Evolutionary conservation across 2,888 invertebrate species (phyloP).

Genomic region (Oligia strigilis): DNA sequence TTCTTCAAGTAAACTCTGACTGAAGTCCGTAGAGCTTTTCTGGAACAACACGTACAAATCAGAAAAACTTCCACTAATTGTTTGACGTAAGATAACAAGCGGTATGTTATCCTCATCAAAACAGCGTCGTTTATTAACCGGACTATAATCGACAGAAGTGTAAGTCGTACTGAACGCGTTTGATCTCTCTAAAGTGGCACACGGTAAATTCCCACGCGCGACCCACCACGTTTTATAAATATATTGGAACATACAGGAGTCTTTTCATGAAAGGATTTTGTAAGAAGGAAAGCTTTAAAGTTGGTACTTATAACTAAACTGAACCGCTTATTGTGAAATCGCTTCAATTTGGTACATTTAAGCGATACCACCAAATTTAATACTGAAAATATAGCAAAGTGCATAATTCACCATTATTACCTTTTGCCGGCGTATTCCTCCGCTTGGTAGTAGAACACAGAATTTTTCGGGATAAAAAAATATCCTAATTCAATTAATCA

Average conservation of each 20-base stretch:
- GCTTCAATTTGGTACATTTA: not conserved
- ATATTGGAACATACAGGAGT: not conserved
- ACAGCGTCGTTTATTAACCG: not conserved
- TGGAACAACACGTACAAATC: slow-evolving; percentile 23
- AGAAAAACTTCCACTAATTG: not conserved
- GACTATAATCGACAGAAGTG: not conserved
- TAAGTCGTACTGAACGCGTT: not conserved
- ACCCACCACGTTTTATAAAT: not conserved
- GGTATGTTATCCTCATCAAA: not conserved
- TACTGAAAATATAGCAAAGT: not conserved
- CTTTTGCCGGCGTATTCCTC: not conserved
- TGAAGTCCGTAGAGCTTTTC: slow-evolving; percentile 45
- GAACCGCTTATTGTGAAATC: not conserved
- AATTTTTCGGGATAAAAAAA: too few species aligned
- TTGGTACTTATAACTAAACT: not conserved
- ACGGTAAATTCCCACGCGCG: not conserved
- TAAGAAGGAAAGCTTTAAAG: not conserved
- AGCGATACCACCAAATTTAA: not conserved
- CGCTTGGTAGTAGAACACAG: not conserved
- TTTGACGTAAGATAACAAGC: not conserved
- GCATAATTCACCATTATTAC: not conserved
- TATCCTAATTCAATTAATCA: not conserved
- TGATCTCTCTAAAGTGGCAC: not conserved
- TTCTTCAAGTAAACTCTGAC: slow-evolving; percentile 34
- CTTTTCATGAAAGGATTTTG: not conserved